Evolutionary conservation across 30 jellyfish, hydroid and myxozoan genomes (phyloP).

Genomic region (Nemopilema nomurai): DNA sequence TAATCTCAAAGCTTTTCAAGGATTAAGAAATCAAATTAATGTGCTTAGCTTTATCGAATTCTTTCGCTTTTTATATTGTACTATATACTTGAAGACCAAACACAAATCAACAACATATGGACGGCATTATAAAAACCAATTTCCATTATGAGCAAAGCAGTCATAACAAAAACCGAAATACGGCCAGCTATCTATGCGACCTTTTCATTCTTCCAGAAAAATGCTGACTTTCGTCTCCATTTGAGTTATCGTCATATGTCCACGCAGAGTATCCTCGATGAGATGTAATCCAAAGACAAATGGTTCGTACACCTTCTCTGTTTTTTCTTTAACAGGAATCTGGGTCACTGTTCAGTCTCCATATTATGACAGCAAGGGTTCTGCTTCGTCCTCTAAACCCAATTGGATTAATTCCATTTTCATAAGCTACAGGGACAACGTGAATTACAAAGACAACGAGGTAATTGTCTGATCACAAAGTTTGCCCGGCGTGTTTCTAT

Average conservation of each 20-base stretch:
- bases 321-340: constrained; percentile 3
- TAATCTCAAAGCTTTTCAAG: constrained; percentile 61
- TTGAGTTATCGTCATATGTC: background rate
- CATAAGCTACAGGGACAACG: constrained; percentile 44
- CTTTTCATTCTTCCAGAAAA: background rate
- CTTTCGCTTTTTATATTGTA: constrained; percentile 27
- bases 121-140: constrained; percentile 27
- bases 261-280: constrained; percentile 49
- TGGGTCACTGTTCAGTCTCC: constrained; percentile 68
- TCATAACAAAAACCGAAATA: background rate
- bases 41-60: constrained; percentile 56
- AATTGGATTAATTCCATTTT: constrained; percentile 58
- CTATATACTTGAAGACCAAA: constrained; percentile 20
- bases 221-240: constrained; percentile 1
- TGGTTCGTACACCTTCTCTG: constrained; percentile 2
- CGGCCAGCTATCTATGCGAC: background rate
- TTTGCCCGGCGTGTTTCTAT: constrained; percentile 18
- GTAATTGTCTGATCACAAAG: constrained; percentile 30
- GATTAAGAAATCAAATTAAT: constrained; percentile 64
- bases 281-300: constrained; percentile 32
- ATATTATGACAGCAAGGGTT: constrained; percentile 23
- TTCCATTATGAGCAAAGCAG: background rate
- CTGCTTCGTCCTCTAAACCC: constrained; percentile 55
- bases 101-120: constrained; percentile 8
- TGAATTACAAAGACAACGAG: constrained; percentile 43